Base-by-base conservation (phyloP, 2,113 vertebrate genomes). In the Nycticryphes semicollaris region DNA sequence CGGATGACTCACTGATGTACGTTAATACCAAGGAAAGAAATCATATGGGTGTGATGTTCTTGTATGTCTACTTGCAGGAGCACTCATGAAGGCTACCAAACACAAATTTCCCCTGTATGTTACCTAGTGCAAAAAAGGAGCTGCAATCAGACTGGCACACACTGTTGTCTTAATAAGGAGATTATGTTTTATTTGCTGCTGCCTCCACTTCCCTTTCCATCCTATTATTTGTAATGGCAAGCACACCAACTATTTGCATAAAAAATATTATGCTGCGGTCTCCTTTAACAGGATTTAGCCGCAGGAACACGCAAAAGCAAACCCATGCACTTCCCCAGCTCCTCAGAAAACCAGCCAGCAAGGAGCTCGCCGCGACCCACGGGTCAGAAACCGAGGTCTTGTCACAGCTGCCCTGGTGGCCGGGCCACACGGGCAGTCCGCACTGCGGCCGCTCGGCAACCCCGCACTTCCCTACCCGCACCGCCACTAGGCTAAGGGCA, bases 391-490 rank as follows among this genome's bases (percentile, higher is more conserved):
- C 23, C 4, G 10, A 3, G 14, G 1, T 7, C 21, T 2, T 0
- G 7, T 1, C 59, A 5, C 39, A 21, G 25, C 24, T 1, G 3
- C 23, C 13, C 15, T 12, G 64, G 21, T 48, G 31, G 12, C 15
- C 7, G 13, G 14, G 15, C 4, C 57, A 41, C 30, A 9, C 12
- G 23, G 20, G 12, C 33, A 10, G 51, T 30, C 53, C 28, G 37
- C 62, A 22, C 39, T 1, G 30, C 20, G 51, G 9, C 51, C 27
- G 51, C 51, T 53, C 27, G 7, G 25, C 28, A 25, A 4, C 11
- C 12, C 7, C 9, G 0, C 8, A 3, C 11, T 1, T 2, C 39
- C 20, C 48, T 3, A 1, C 11, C 3, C 3, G 20, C 16, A 10
- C 8, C 27, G 37, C 10, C 19, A 4, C 16, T 21, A 10, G 3